Percentiles rank a stretch among this genome's conserved stretches.
phyloP scores from a whole-genome alignment of 2,113 vertebrate genomes.

The Zosterops borbonicus region DNA sequence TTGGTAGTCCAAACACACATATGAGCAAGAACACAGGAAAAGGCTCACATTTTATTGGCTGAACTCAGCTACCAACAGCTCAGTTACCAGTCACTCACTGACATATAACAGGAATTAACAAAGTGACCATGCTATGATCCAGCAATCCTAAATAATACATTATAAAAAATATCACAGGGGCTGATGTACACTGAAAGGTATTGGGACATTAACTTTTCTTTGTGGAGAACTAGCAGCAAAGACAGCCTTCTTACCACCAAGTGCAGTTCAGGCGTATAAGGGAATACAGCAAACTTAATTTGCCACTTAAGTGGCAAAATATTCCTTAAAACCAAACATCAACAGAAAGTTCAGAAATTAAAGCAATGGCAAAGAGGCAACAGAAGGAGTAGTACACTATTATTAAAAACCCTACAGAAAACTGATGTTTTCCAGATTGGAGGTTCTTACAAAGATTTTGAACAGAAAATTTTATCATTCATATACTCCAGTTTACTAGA shows the following conservation, averaged over 20 bases:
- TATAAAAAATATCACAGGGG: background rate
- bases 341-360: background rate
- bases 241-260: background rate
- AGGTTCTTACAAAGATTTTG: background rate
- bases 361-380: background rate
- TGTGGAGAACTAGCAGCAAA: background rate
- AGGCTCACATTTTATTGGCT: background rate
- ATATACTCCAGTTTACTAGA: background rate
- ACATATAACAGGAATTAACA: background rate
- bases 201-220: background rate
- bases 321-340: background rate
- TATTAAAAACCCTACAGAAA: background rate
- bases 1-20: background rate
- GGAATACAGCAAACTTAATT: background rate
- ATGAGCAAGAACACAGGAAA: background rate
- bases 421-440: background rate
- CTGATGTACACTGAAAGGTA: background rate
- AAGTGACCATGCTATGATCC: background rate
- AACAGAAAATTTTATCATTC: background rate
- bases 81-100: background rate
- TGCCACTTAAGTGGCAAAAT: background rate
- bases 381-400: background rate
- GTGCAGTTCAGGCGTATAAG: background rate
- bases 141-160: background rate
- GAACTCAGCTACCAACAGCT: background rate